Base-by-base conservation (phyloP, 1,140 invertebrate species). In the Amyelois transitella region DNA sequence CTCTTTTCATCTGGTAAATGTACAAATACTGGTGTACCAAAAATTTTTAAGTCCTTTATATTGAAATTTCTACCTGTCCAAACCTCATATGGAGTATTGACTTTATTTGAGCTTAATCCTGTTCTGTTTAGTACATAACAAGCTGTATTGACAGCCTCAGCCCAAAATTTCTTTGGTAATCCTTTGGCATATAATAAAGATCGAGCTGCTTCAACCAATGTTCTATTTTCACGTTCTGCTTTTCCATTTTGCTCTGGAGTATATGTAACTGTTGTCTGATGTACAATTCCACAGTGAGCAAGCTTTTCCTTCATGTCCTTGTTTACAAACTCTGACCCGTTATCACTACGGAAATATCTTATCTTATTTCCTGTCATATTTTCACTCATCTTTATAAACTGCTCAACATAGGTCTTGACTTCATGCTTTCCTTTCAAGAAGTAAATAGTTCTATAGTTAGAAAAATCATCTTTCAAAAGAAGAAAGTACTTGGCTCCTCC, bases 221-320 rank as follows among this genome's bases (percentile, higher is more conserved):
- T 88, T 51, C 84, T 32, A 44, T 74, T 89, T 58, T 81, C 73
- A 38, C 72, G 48, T 59, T 89, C 89, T 8, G 75, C 71, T 22
- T 55, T 53, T 6, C 85, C 85, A 67, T 90, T 91, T 65, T 88
- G 77, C 61, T 91, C 55, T 0, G 86, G 80, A 8, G 74, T 84
- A 60, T 88, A 89, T 66, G 10, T 66, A 12, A 88, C 74, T 24
- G 70, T 74, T 6, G 51, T 74, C 64, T 86, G 70, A 58, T 89
- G 80, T 19, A 22, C 51, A 18, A 89, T 82, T 6, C 78, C 80
- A 38, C 51, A 28, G 52, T 19, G 52, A 12, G 1, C 6, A 19
- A 74, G 63, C 6, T 77, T 44, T n/a, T 79, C 51, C 54, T 71
- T 58, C 1, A 89, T 38, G 6, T 76, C 62, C 44, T 70, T 54